Base-by-base conservation (phyloP, 2,888 invertebrate species). In the Omphaloscelis lunosa region DNA sequence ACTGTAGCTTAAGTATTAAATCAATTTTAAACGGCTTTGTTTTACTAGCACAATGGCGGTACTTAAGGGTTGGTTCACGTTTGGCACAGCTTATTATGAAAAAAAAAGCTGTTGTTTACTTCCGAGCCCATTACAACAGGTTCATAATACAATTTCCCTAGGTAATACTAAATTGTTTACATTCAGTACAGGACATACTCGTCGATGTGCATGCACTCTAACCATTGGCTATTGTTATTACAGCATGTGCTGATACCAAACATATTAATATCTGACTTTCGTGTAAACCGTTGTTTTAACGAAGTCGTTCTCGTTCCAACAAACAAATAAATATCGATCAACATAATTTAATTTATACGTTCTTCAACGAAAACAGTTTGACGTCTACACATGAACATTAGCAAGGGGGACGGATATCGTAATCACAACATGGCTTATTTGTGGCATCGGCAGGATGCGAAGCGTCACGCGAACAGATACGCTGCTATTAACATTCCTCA, bases 401-500 rank as follows among this genome's bases (percentile, higher is more conserved):
- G 61, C 68, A 15, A 39, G 56, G 72, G 66, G 69, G 72, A 61
- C 74, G 83, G 66, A 84, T 71, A 41, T 58, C 56, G 58, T 45
- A 75, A 67, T 75, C 86, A 79, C 70, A 86, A 83, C 80, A 83
- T 59, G 34, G 70, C 63, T 79, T 86, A 86, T 83, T 83, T 78
- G 83, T 72, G 83, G 78, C 71, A 45, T 63, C 67, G 65, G 58
- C 86, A 68, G 76, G 80, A 86, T 77, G 87, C 69, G 81, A 69
- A 75, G 53, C 74, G 86, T 76, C 87, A 87, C 87, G 88, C 88
- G 62, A 88, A 75, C 86, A 63, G 61, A 75, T 58, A 71, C 34
- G 72, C 34, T 0, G 58, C 75, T 73, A 68, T 80, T 82, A 83
- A 83, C 81, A 88, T 85, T 78, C 84, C 41, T 34, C 63, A 61